Conservation (phyloP, 2,797 vertebrate genomes). For the Clarias fuscus region DNA sequence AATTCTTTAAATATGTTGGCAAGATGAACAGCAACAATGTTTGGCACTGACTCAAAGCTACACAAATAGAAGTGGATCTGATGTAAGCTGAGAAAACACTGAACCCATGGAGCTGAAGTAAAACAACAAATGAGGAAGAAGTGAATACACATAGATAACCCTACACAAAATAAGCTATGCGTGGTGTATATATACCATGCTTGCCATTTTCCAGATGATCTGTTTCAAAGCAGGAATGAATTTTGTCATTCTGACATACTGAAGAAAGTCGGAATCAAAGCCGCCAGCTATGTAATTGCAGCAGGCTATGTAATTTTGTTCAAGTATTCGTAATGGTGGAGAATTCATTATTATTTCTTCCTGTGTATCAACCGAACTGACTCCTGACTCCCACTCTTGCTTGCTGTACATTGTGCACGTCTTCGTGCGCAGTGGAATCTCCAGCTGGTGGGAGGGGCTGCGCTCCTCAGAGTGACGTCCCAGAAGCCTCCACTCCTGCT, state of each 20-base stretch:
- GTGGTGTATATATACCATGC: not conserved
- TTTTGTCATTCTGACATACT: constrained; percentile 6
- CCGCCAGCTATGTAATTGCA: constrained; percentile 3
- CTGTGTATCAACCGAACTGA: constrained; percentile 5
- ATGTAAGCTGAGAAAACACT: constrained; percentile 17
- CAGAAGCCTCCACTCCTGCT: constrained; percentile 42
- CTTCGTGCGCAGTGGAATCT: not conserved
- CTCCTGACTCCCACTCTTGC: not conserved
- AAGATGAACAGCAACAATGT: constrained; percentile 22
- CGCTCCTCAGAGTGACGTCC: constrained; percentile 20
- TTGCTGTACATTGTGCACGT: constrained; percentile 9
- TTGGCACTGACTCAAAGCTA: constrained; percentile 6
- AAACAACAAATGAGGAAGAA: not conserved
- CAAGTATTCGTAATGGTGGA: constrained; percentile 16
- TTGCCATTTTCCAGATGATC: not conserved
- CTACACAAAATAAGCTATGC: not conserved
- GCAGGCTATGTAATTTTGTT: not conserved
- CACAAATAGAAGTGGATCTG: constrained; percentile 11
- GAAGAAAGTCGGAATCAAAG: constrained; percentile 10
- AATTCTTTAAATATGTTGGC: constrained; percentile 23
- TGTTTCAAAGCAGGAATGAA: not conserved
- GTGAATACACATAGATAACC: not conserved
- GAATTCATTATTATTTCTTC: constrained; percentile 14
- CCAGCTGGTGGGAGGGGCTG: constrained; percentile 8
- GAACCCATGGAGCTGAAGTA: constrained; percentile 1